Evolutionary conservation across 2,797 vertebrate genomes (phyloP).

Genomic region (Brachyalestes nurse): DNA sequence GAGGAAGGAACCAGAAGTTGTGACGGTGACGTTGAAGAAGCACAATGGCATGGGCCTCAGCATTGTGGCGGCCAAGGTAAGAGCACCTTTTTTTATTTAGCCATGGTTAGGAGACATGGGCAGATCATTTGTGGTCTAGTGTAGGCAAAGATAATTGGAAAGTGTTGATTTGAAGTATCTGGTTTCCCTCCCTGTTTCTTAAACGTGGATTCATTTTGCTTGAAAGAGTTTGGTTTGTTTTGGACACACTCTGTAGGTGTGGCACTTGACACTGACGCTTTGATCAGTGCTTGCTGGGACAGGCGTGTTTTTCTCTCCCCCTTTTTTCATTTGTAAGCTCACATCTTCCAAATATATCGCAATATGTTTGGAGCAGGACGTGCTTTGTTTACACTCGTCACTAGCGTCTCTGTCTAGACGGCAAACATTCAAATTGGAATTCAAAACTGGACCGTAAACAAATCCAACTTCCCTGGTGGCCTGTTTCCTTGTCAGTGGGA

Average conservation of each 20-base stretch:
- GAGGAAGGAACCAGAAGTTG: constrained; percentile 96
- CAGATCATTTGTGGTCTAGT: not conserved
- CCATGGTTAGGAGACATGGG: not conserved
- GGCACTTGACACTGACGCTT: not conserved
- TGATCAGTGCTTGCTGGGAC: not conserved
- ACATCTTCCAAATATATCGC: not conserved
- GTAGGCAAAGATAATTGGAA: not conserved
- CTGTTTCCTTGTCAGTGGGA: not conserved
- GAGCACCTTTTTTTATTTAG: constrained; percentile 38
- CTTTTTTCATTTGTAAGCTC: not conserved
- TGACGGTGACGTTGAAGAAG: constrained; percentile 97
- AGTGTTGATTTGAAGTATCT: not conserved
- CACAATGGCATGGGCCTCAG: constrained; percentile 99
- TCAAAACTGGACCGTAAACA: constrained; percentile 18
- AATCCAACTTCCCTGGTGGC: not conserved
- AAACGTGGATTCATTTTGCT: not conserved
- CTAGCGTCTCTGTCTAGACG: constrained; percentile 8
- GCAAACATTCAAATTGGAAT: constrained; percentile 33
- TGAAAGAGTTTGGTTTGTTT: not conserved
- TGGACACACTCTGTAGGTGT: not conserved
- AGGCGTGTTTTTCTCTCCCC: not conserved
- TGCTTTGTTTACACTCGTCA: constrained; percentile 4
- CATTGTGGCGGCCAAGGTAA: constrained; percentile 98
- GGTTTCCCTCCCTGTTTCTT: too few relatives aligned
- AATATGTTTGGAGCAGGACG: constrained; percentile 4